Base-by-base conservation (phyloP, 2,113 vertebrate genomes). In the Ibidorhyncha struthersii region DNA sequence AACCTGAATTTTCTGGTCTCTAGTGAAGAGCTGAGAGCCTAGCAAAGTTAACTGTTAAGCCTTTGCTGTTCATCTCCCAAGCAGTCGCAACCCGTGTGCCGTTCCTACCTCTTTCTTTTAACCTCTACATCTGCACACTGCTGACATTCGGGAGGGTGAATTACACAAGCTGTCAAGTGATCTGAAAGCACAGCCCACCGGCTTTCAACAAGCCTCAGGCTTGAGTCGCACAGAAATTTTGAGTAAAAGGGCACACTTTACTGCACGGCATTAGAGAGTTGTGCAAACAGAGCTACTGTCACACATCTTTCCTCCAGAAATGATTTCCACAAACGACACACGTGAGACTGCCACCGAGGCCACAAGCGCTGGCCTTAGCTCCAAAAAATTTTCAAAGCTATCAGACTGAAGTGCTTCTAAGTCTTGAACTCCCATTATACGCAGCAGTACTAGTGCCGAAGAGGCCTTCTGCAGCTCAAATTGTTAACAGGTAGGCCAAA, bases 71-170 rank as follows among this genome's bases (percentile, higher is more conserved):
- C 8, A 55, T 21, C 15, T 50, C 53, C 23, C 53, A 14, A 40
- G 52, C 47, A 36, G 38, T 2, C 2, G 2, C 84, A 84, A 14
- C 2, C 15, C 66, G 6, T 0, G 8, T 0, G 1, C 0, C 0
- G 47, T 4, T 88, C 82, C 79, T 7, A 8, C 16, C 27, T 61
- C 45, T 7, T 26, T 14, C 10, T 23, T 21, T n/a, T 32, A 79
- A 41, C 30, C 50, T 45, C 55, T 27, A 2, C 6, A 10, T 1
- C 77, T 21, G 16, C n/a, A 12, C 2, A 2, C 7, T 5, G 66
- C n/a, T 71, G 56, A 25, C 19, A 1, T 32, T 29, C 22, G 21
- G 73, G 59, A 79, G 49, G 20, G 14, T 10, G 72, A 84, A 34
- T 63, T 47, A 69, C 43, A 59, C 55, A 59, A 41, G 62, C 72